These are phyloP conservation scores for Spodoptera litura DNA, from an alignment of 1,140 invertebrate species.

Conservation along the genomic window DNA sequence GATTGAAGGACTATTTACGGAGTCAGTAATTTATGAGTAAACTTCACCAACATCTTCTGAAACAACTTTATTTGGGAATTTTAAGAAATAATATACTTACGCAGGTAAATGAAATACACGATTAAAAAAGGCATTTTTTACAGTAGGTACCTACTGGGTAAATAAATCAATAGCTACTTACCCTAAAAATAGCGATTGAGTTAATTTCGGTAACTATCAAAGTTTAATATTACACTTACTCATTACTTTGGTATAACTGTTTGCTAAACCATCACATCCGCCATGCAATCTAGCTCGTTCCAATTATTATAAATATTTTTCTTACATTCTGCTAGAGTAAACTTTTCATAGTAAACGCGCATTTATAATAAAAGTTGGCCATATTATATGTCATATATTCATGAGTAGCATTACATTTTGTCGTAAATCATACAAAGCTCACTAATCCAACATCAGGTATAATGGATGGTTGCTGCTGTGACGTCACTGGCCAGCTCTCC, in stretches of 20 bases:
- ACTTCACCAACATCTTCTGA: too few relatives aligned
- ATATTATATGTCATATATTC: background rate
- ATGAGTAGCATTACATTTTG: background rate
- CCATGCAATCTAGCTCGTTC: constrained; percentile 9
- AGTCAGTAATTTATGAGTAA: too few relatives aligned
- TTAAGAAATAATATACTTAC: too few relatives aligned
- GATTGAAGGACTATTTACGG: too few relatives aligned
- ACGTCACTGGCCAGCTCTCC: background rate
- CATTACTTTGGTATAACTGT: constrained; percentile 8
- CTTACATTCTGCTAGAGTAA: background rate
- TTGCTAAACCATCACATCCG: constrained; percentile 12
- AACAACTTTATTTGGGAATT: too few relatives aligned
- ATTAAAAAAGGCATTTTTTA: too few relatives aligned
- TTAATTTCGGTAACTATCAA: background rate
- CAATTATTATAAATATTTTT: constrained; percentile 9
- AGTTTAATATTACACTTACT: background rate
- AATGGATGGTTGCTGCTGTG: background rate
- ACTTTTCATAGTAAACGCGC: background rate
- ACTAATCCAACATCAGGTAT: constrained; percentile 12
- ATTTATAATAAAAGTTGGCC: background rate
- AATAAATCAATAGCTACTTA: background rate
- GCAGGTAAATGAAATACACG: too few relatives aligned
- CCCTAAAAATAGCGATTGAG: background rate
- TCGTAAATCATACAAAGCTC: constrained; percentile 17
- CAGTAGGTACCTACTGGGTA: too few relatives aligned